Evolutionary conservation across 2,888 invertebrate species (phyloP).

Genomic region (Zonitis immaculata): DNA sequence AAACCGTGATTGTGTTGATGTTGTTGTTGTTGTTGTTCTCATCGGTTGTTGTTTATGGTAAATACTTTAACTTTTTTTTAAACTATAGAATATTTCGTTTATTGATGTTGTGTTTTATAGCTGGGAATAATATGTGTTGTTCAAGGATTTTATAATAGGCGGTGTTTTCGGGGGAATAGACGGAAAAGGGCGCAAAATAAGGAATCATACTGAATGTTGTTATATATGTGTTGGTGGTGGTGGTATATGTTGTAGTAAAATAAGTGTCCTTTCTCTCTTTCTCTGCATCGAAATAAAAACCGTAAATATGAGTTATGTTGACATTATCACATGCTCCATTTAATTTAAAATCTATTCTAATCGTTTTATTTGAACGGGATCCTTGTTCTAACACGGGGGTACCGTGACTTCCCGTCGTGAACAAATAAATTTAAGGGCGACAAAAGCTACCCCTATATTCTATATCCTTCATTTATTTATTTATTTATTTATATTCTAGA

Average conservation of each 20-base stretch:
- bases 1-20: neutral
- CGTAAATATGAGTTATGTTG: conserved; percentile 48
- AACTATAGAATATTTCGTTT: too few relatives aligned
- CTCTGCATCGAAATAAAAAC: conserved; percentile 31
- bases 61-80: too few relatives aligned
- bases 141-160: conserved; percentile 14
- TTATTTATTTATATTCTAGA: too few relatives aligned
- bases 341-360: conserved; percentile 48
- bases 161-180: too few relatives aligned
- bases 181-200: conserved; percentile 16
- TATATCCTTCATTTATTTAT: neutral
- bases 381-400: neutral
- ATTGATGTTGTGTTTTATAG: conserved; percentile 16
- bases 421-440: neutral
- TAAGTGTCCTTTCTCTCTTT: too few relatives aligned
- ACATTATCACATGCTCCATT: conserved; percentile 50
- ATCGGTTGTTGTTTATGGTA: too few relatives aligned
- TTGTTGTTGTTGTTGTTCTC: neutral
- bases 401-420: conserved; percentile 7
- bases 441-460: neutral
- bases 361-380: conserved; percentile 29
- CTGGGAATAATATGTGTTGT: conserved; percentile 14
- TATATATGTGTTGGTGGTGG: too few relatives aligned
- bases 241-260: neutral
- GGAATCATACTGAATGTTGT: neutral